These are phyloP conservation scores for Microcebus griseorufus DNA, from an alignment of 2,113 vertebrate genomes.

Conservation along the genomic window DNA sequence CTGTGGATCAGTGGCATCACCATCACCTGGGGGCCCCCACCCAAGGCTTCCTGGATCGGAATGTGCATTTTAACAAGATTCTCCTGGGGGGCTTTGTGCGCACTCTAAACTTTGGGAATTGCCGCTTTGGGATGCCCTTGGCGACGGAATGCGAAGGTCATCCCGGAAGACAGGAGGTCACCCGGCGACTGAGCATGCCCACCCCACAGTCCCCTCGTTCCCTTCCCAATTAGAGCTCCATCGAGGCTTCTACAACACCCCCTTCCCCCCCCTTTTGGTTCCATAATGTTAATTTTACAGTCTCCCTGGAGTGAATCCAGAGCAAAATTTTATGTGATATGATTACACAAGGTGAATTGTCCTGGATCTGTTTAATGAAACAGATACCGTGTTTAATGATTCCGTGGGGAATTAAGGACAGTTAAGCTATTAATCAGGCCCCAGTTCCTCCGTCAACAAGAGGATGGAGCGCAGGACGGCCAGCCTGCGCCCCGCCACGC, in stretches of 20 bases:
- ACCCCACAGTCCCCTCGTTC: background rate
- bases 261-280: constrained; percentile 67
- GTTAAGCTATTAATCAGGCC: constrained; percentile 78
- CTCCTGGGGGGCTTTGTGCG: background rate
- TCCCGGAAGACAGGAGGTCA: background rate
- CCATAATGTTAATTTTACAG: constrained; percentile 84
- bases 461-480: background rate
- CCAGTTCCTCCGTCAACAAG: background rate
- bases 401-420: constrained; percentile 74
- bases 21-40: background rate
- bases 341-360: constrained; percentile 88
- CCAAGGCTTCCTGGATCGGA: background rate
- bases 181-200: background rate
- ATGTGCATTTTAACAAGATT: background rate
- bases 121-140: background rate
- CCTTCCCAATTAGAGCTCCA: background rate
- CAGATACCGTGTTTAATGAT: constrained; percentile 78
- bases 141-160: background rate
- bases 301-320: constrained; percentile 82
- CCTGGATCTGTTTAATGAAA: constrained; percentile 83
- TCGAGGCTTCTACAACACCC: background rate
- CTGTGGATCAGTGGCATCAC: fast-evolving
- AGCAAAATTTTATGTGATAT: constrained; percentile 85
- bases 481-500: fast-evolving
- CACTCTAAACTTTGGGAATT: background rate